These are phyloP conservation scores for Platanista minor DNA, from an alignment of 2,113 vertebrate species.

Conservation along the genomic window DNA sequence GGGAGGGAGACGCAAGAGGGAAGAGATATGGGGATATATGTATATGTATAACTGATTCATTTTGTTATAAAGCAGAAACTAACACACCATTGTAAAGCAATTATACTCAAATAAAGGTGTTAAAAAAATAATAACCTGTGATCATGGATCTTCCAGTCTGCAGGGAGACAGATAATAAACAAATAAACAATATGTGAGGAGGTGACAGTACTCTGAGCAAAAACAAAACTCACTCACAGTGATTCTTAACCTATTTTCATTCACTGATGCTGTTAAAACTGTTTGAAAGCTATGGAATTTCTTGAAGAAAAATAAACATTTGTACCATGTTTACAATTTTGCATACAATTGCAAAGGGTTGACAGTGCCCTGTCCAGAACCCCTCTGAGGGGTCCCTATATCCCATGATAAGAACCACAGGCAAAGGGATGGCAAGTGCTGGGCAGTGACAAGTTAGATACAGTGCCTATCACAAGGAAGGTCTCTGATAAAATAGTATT, in stretches of 20 bases:
- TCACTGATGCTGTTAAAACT: not conserved
- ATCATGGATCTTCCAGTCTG: not conserved
- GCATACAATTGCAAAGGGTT: not conserved
- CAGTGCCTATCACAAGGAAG: not conserved
- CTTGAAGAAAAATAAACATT: not conserved
- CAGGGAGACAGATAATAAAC: not conserved
- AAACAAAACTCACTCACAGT: not conserved
- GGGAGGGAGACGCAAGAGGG: too few species aligned
- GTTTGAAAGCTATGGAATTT: not conserved
- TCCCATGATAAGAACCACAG: not conserved
- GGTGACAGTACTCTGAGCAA: not conserved
- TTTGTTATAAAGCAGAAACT: too few species aligned
- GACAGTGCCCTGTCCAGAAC: not conserved
- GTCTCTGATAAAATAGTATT: not conserved
- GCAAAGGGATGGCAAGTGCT: rapidly evolving
- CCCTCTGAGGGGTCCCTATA: not conserved
- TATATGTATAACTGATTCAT: too few species aligned
- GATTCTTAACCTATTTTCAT: not conserved
- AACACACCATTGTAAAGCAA: too few species aligned
- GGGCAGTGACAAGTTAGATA: not conserved
- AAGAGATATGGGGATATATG: too few species aligned
- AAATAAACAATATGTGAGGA: not conserved
- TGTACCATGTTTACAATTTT: not conserved
- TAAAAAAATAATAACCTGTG: too few species aligned
- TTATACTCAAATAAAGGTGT: too few species aligned